Conservation (phyloP, 2,888 invertebrate genomes). For the Ectemnius cavifrons region DNA sequence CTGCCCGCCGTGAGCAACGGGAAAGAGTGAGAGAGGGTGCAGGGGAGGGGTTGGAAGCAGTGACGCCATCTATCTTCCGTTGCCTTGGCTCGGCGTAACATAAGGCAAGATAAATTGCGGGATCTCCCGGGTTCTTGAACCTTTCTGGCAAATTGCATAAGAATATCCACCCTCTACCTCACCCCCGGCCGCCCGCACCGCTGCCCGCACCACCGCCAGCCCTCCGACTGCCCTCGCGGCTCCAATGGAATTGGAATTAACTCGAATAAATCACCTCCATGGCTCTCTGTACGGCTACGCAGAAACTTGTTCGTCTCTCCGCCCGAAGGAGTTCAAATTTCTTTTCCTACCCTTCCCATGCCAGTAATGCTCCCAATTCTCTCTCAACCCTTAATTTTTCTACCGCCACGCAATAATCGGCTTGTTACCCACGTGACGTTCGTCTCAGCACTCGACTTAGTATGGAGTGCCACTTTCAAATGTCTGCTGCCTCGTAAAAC, state of each 20-base stretch:
- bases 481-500: too few relatives aligned
- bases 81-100: conserved; percentile 79
- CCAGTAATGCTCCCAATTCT: too few relatives aligned
- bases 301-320: conserved; percentile 56
- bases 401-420: too few relatives aligned
- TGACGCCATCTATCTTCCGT: conserved; percentile 79
- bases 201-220: conserved; percentile 49
- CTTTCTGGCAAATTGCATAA: conserved; percentile 79
- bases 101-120: conserved; percentile 79
- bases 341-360: conserved; percentile 59
- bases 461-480: too few relatives aligned
- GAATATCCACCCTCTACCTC: conserved; percentile 74
- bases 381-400: too few relatives aligned
- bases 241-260: conserved; percentile 79
- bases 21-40: conserved; percentile 47
- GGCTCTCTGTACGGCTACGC: conserved; percentile 65
- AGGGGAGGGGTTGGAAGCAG: conserved; percentile 73
- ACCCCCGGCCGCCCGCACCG: conserved; percentile 50
- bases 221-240: conserved; percentile 67
- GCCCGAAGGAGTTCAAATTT: conserved; percentile 71
- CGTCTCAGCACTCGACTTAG: too few relatives aligned
- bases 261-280: conserved; percentile 76
- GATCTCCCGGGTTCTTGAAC: conserved; percentile 79
- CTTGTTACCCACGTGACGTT: too few relatives aligned
- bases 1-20: conserved; percentile 6